Conservation (phyloP, 1,140 invertebrate genomes). For the Zaprionus ghesquierei region DNA sequence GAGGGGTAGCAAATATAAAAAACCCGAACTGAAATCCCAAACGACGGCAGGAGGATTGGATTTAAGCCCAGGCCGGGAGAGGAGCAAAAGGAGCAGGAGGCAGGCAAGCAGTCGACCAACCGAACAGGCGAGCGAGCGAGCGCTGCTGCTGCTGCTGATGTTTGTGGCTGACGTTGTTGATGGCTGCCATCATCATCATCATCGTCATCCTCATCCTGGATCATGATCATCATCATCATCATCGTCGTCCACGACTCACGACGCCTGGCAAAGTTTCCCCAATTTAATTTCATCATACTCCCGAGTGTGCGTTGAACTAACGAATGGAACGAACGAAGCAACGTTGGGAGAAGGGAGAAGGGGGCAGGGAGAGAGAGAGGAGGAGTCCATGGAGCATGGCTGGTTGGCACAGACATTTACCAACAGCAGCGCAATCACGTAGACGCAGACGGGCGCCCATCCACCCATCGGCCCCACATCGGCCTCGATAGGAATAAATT, state of each 20-base stretch:
- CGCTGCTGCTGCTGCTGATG: conserved; percentile 36
- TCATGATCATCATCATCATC: conserved; percentile 45
- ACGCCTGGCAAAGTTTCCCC: conserved; percentile 75
- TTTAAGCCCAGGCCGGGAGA: conserved; percentile 36
- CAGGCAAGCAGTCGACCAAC: conserved; percentile 39
- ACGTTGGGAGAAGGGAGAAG: conserved; percentile 3
- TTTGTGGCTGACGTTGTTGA: conserved; percentile 59
- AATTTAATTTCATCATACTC: conserved; percentile 82
- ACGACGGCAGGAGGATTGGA: conserved; percentile 48
- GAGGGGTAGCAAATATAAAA: conserved; percentile 45
- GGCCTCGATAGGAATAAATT: conserved; percentile 38
- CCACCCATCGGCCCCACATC: too few species aligned
- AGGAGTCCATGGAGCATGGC: conserved; percentile 11
- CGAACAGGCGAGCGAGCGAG: conserved; percentile 46
- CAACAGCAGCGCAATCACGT: conserved; percentile 65
- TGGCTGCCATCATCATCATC: conserved; percentile 62
- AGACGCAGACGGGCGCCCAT: conserved; percentile 41
- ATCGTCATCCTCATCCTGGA: conserved; percentile 9
- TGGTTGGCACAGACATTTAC: conserved; percentile 50
- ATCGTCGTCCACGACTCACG: conserved; percentile 34
- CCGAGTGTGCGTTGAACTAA: conserved; percentile 76
- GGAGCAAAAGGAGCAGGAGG: conserved; percentile 30
- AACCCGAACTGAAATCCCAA: conserved; percentile 49
- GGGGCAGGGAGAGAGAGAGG: conserved; percentile 11
- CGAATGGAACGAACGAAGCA: conserved; percentile 62